Conservation (phyloP, 2,113 vertebrate genomes). For the Sylvia atricapilla region DNA sequence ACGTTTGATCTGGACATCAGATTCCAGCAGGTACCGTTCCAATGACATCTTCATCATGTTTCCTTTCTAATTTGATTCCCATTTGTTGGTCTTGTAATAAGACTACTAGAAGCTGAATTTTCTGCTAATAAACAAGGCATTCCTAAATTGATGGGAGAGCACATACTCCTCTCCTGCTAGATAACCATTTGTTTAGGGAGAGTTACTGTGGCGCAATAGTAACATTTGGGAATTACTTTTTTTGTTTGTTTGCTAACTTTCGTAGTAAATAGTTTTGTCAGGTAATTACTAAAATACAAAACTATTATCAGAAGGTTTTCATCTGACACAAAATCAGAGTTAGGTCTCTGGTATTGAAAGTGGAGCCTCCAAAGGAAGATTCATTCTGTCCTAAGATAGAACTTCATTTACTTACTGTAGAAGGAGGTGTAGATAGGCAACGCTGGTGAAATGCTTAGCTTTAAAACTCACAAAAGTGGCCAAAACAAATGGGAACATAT, state of each 20-base stretch:
- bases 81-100: background rate
- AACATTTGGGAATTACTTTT: background rate
- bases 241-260: background rate
- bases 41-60: accelerated
- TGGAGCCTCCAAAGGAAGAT: background rate
- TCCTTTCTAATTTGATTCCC: background rate
- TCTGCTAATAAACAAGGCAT: background rate
- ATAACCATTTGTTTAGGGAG: background rate
- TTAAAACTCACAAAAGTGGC: background rate
- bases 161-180: background rate
- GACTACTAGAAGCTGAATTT: background rate
- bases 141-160: background rate
- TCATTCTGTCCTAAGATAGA: background rate
- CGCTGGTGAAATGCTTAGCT: background rate
- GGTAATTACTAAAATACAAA: background rate
- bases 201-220: background rate
- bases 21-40: slow-evolving; percentile 86
- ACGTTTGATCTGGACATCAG: slow-evolving; percentile 91
- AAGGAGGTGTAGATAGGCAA: background rate
- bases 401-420: background rate
- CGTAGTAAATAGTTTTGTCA: background rate
- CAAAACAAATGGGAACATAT: background rate
- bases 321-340: background rate
- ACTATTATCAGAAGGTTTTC: background rate
- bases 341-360: background rate